phyloP scores from a whole-genome alignment of 1,140 invertebrate genomes.

The Ruditapes philippinarum region DNA sequence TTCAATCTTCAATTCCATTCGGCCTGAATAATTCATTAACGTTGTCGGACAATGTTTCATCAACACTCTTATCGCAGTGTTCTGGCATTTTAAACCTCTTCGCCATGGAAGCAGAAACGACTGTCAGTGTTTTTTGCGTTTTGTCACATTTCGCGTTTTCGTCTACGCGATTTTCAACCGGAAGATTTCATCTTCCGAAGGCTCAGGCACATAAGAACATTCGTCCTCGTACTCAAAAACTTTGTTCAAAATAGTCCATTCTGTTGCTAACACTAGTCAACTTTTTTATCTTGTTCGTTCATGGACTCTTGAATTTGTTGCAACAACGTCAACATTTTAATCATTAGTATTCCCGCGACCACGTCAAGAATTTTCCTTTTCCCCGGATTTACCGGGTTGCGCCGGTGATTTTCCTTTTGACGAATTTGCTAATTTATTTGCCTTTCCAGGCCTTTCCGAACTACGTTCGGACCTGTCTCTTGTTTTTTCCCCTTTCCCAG shows the following conservation, averaged over 20 bases:
- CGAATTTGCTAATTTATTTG: too few species aligned
- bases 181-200: background rate
- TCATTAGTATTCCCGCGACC: background rate
- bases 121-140: background rate
- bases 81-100: constrained; percentile 28
- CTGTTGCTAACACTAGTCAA: background rate
- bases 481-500: background rate
- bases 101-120: too few species aligned
- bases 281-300: background rate
- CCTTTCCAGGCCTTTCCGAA: background rate
- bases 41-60: constrained; percentile 34
- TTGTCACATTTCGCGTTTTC: too few species aligned
- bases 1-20: constrained; percentile 60
- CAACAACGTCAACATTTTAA: background rate
- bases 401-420: too few species aligned
- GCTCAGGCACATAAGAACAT: background rate
- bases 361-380: background rate
- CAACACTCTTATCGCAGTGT: constrained; percentile 18
- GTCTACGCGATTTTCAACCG: background rate
- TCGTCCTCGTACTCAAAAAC: background rate
- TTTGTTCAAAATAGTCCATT: background rate
- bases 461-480: background rate
- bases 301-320: background rate
- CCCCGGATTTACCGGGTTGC: background rate
- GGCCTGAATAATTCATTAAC: constrained; percentile 53